Evolutionary conservation across 2,113 vertebrate species (phyloP), one percentile per base, ranked within the genome.

Genomic region (Progne subis): DNA sequence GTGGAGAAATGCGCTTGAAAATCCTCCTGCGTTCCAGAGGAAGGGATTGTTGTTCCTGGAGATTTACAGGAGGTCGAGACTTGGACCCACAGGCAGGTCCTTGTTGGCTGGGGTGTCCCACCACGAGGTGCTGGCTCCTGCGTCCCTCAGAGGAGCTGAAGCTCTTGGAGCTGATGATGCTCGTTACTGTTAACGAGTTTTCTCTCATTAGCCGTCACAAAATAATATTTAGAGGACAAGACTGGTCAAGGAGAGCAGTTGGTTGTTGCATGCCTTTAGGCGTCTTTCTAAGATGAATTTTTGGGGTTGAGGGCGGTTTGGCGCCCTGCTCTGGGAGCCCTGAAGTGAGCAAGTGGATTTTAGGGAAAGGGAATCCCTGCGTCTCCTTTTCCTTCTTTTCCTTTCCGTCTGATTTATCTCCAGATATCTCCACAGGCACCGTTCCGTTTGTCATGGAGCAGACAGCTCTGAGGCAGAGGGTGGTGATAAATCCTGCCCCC

Each of bases 401-500:
- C 0, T 56, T 6, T 19, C 24, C 18, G 4, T 41, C 31, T 47
- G 18, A n/a, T 61, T 74, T 37, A 8, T 34, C 18, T 65, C 16
- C 9, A 50, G 50, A 16, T 5, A 4, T 37, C 44, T 69, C 68
- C 0, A 1, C 3, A 43, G 52, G 39, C 26, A 4, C 34, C 1
- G 0, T 67, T 37, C 39, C 53, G 2, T 12, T 63, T 59, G 77
- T 43, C n/a, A 1, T 0, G 5, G 28, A 26, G 50, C 32, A 43
- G 39, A 14, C 41, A 24, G 19, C 9, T 67, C 32, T 41, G 55
- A 18, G 26, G 26, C 67, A 59, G 43, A 63, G 47, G 4, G 11
- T 9, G 26, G 6, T 46, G 37, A 76, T 15, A 59, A 43, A 75
- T 37, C 11, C 19, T 9, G 12, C 11, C 10, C 29, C 18, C 16